Conservation (phyloP, 2,888 invertebrate species). For the Tipula lateralis region DNA sequence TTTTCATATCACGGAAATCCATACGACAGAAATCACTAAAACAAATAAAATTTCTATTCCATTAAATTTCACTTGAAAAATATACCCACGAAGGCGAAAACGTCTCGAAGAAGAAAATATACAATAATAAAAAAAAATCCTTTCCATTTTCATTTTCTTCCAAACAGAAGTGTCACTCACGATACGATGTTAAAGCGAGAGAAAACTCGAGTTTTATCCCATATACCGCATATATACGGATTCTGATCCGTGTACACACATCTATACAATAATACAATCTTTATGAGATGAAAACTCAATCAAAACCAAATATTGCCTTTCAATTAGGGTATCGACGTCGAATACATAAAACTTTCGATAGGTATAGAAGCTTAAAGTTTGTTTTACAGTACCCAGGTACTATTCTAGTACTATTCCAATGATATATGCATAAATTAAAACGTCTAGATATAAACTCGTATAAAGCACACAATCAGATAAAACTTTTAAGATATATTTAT, state of each 20-base stretch:
- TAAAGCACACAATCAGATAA: too few species aligned
- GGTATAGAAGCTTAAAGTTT: not conserved
- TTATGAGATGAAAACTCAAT: not conserved
- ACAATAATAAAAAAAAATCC: too few species aligned
- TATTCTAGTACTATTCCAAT: not conserved
- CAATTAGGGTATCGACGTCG: not conserved
- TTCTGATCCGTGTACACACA: not conserved
- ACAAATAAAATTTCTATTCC: conserved; percentile 24
- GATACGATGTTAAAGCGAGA: not conserved
- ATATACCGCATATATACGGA: not conserved
- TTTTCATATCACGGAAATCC: conserved; percentile 9
- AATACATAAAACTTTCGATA: not conserved
- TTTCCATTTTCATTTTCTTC: not conserved
- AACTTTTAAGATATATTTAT: too few species aligned
- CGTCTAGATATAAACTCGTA: too few species aligned
- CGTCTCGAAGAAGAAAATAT: not conserved
- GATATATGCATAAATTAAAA: not conserved
- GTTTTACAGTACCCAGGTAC: not conserved
- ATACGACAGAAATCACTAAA: conserved; percentile 1
- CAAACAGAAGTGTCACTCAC: not conserved
- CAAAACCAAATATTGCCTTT: not conserved
- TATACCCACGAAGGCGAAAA: not conserved
- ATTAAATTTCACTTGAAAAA: not conserved
- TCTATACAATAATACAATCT: not conserved
- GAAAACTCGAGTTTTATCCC: not conserved